Percentiles rank a stretch among this genome's conserved stretches.
phyloP scores from a whole-genome alignment of 2,888 invertebrate species.

The Diaphora mendica region DNA sequence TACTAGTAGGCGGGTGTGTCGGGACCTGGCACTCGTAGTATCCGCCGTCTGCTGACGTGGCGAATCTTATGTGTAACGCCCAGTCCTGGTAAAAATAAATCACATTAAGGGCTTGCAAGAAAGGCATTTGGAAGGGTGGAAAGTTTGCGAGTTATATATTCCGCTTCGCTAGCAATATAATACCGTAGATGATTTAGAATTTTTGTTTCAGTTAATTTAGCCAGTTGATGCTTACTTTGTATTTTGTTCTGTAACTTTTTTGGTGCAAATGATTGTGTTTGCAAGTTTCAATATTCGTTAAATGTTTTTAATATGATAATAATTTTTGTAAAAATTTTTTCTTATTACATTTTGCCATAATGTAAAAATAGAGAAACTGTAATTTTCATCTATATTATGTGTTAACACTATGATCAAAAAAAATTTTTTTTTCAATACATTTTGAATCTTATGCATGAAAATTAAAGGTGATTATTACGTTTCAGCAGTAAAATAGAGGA shows the following conservation, averaged over 20 bases:
- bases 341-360: not conserved
- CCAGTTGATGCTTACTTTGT: not conserved
- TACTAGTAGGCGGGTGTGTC: conserved; percentile 88
- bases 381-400: too few species aligned
- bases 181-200: not conserved
- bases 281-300: not conserved
- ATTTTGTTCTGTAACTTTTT: not conserved
- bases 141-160: conserved; percentile 15
- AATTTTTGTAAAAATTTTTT: not conserved
- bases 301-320: not conserved
- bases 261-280: not conserved
- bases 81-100: conserved; percentile 84
- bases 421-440: not conserved
- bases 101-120: conserved; percentile 39
- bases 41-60: conserved; percentile 88
- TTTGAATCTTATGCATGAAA: too few species aligned
- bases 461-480: too few species aligned
- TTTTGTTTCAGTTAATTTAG: not conserved
- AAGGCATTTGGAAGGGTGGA: conserved; percentile 13
- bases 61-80: conserved; percentile 88
- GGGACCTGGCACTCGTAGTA: conserved; percentile 90
- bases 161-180: conserved; percentile 1
- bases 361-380: not conserved
- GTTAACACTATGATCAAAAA: not conserved
- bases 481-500: too few species aligned